Evolutionary conservation across 1,140 invertebrate genomes (phyloP), one percentile per base, ranked within the genome.

Genomic region (Mesaphorura yosii): DNA sequence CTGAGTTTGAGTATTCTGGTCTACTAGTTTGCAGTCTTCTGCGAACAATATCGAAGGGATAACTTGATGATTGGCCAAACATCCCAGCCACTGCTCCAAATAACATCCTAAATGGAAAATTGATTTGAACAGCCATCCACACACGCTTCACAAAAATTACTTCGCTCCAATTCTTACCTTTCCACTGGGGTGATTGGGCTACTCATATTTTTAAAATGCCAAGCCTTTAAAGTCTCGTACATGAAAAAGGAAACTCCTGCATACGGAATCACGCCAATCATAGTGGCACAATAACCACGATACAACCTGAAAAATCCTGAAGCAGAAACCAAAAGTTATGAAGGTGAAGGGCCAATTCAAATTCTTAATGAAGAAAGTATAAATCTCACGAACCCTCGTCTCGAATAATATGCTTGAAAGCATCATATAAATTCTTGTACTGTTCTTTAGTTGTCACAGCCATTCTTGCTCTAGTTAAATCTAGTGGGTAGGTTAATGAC

Each of bases 241-340:
- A 91, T 96, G 68, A 88, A 97, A 72, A 99, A 99, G 38, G 90
- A 93, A 42, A 84, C 85, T 10, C 95, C 95, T 12, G 95, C 93
- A 72, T 98, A 98, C 0, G 92, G 92, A 64, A 98, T 86, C 0
- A 60, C 89, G 2, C 95, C 95, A 1, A 93, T 66, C 19, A 98
- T 77, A 0, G 94, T 96, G 1, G 93, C 87, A 10, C 3, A 14
- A 23, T 49, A 49, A 5, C 46, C 46, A 37, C n/a, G 10, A n/a
- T 34, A 34, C 31, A 34, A 34, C 10, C 10, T 34, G 31, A 34
- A 34, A 10, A 34, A n/a, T n/a, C n/a, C n/a, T n/a, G n/a, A n/a
- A n/a, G n/a, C n/a, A n/a, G n/a, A n/a, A n/a, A n/a, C n/a, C n/a
- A n/a, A n/a, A n/a, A n/a, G n/a, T n/a, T n/a, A n/a, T n/a, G n/a